phyloP scores from a whole-genome alignment of 2,113 vertebrate species.

The Tachycineta bicolor region DNA sequence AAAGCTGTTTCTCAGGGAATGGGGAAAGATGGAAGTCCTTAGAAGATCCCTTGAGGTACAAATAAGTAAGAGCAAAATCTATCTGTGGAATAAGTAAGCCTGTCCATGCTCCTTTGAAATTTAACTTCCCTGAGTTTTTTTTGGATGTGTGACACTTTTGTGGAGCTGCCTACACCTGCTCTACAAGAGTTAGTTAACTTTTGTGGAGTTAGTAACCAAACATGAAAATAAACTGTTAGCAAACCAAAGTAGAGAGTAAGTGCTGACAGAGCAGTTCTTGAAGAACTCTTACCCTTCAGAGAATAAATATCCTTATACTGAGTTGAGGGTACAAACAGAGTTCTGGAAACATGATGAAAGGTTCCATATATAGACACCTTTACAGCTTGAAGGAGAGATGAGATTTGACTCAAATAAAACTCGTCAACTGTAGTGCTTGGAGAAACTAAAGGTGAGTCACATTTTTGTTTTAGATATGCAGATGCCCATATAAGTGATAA shows the following conservation, averaged over 20 bases:
- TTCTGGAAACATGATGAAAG: conserved; percentile 15
- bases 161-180: background rate
- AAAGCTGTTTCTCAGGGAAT: background rate
- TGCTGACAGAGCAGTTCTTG: background rate
- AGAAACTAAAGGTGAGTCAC: background rate
- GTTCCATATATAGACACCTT: conserved; percentile 24
- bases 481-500: background rate
- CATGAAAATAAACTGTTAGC: background rate
- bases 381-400: background rate
- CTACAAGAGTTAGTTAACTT: background rate
- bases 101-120: conserved; percentile 2
- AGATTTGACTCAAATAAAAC: conserved; percentile 36
- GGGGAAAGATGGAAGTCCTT: background rate
- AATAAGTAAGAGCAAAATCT: background rate
- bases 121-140: background rate
- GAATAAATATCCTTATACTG: background rate
- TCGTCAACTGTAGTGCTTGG: background rate
- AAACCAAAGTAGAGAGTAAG: background rate
- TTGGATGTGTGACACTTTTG: background rate
- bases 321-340: background rate
- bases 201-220: conserved; percentile 18
- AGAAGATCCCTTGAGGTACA: background rate
- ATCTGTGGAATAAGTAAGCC: conserved; percentile 19
- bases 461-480: background rate
- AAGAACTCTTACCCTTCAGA: conserved; percentile 23